Evolutionary conservation across 2,888 invertebrate species (phyloP).

Genomic region (Erynnis tages): DNA sequence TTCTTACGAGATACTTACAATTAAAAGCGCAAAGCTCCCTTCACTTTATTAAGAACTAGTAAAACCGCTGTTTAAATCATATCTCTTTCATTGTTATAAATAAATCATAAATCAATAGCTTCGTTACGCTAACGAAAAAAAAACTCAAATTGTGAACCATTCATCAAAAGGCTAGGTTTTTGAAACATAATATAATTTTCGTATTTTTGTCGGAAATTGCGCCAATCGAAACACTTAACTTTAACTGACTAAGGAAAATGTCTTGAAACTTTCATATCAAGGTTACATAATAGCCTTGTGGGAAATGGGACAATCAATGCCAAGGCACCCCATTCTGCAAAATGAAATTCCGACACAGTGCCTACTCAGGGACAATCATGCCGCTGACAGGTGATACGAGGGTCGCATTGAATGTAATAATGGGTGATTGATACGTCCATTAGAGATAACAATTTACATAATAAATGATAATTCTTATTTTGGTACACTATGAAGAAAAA

Average conservation of each 20-base stretch:
- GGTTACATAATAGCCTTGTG: conserved; percentile 9
- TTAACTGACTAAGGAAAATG: too few species aligned
- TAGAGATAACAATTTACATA: conserved; percentile 8
- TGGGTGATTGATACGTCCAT: conserved; percentile 12
- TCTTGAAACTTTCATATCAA: not conserved
- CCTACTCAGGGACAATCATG: conserved; percentile 5
- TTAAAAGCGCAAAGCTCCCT: not conserved
- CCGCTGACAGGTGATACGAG: conserved; percentile 16
- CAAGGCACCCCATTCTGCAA: conserved; percentile 11
- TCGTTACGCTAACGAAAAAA: too few species aligned
- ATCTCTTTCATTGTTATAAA: too few species aligned
- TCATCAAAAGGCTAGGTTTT: too few species aligned
- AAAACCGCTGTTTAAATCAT: too few species aligned
- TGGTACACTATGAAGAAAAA: too few species aligned
- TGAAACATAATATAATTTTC: too few species aligned
- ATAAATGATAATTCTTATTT: not conserved
- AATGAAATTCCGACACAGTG: conserved; percentile 19
- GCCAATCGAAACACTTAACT: too few species aligned
- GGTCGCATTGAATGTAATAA: conserved; percentile 15
- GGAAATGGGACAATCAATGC: conserved; percentile 18
- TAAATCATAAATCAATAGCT: too few species aligned
- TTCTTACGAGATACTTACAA: conserved; percentile 6
- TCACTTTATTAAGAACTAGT: not conserved
- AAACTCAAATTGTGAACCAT: too few species aligned
- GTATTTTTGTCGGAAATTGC: too few species aligned